These are phyloP conservation scores for Halcyon smyrnensis DNA, from an alignment of 2,797 vertebrate genomes.

Conservation along the genomic window DNA sequence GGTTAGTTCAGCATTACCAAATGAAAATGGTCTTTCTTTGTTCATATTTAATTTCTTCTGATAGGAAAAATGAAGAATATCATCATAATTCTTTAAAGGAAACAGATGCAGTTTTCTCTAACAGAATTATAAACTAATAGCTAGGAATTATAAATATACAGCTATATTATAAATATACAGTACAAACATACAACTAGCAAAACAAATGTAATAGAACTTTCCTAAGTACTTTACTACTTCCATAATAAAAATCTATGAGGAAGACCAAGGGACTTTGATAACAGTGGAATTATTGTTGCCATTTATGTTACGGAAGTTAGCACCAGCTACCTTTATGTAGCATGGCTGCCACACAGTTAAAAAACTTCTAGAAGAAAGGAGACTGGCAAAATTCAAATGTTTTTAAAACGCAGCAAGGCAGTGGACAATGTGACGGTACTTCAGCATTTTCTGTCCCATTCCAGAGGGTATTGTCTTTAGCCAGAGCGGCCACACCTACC, in stretches of 20 bases:
- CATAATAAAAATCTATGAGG: neutral
- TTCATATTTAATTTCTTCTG: neutral
- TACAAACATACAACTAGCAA: neutral
- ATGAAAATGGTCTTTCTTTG: neutral
- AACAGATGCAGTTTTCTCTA: neutral
- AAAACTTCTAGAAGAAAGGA: neutral
- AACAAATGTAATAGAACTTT: neutral
- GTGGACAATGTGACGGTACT: neutral
- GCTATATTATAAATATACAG: neutral
- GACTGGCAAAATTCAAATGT: neutral
- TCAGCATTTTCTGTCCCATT: neutral
- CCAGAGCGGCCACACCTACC: neutral
- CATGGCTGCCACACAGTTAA: no score
- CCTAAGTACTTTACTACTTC: neutral
- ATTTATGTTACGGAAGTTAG: neutral
- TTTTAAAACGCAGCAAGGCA: neutral
- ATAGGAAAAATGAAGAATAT: neutral
- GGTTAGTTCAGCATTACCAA: neutral
- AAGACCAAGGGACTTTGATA: neutral
- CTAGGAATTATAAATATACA: neutral
- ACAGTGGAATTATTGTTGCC: neutral
- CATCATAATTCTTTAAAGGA: neutral
- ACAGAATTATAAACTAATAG: neutral
- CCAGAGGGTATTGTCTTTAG: neutral
- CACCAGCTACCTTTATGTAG: neutral